A percentile compares a stretch with the other conserved stretches of the same genome.
Conservation (phyloP, 1,140 invertebrate species). For the Drosophila ogumai region DNA sequence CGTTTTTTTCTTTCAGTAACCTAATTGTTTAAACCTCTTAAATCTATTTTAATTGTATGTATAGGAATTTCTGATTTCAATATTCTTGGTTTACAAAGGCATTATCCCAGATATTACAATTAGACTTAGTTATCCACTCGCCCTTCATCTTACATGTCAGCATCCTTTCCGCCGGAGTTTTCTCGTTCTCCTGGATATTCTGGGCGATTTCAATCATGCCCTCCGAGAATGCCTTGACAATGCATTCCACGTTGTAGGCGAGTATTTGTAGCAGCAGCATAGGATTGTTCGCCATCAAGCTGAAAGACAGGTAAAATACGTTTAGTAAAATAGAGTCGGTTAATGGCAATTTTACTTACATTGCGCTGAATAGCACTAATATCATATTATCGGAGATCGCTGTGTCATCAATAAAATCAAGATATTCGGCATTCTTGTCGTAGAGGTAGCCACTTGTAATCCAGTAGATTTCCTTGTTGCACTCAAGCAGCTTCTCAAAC, state of each 20-base stretch:
- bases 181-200: slow-evolving; percentile 73
- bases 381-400: slow-evolving; percentile 84
- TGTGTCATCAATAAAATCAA: slow-evolving; percentile 83
- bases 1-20: not conserved
- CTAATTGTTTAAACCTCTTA: not conserved
- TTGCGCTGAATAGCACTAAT: slow-evolving; percentile 83
- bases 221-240: slow-evolving; percentile 82
- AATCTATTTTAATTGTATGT: not conserved
- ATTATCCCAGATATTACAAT: slow-evolving; percentile 11
- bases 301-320: slow-evolving; percentile 16
- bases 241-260: slow-evolving; percentile 82
- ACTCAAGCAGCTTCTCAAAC: slow-evolving; percentile 81
- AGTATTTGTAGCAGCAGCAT: slow-evolving; percentile 84
- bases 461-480: slow-evolving; percentile 83
- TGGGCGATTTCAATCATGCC: slow-evolving; percentile 82
- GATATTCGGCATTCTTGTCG: slow-evolving; percentile 83
- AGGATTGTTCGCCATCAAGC: slow-evolving; percentile 81
- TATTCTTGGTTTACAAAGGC: not conserved
- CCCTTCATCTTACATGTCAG: slow-evolving; percentile 70
- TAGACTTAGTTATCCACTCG: not conserved
- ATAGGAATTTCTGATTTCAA: not conserved
- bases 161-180: slow-evolving; percentile 80
- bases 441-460: slow-evolving; percentile 81
- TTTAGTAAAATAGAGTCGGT: not conserved
- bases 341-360: slow-evolving; percentile 59